Evolutionary conservation across 2,888 invertebrate species (phyloP).

Genomic region (Malthinus seriepunctatus): DNA sequence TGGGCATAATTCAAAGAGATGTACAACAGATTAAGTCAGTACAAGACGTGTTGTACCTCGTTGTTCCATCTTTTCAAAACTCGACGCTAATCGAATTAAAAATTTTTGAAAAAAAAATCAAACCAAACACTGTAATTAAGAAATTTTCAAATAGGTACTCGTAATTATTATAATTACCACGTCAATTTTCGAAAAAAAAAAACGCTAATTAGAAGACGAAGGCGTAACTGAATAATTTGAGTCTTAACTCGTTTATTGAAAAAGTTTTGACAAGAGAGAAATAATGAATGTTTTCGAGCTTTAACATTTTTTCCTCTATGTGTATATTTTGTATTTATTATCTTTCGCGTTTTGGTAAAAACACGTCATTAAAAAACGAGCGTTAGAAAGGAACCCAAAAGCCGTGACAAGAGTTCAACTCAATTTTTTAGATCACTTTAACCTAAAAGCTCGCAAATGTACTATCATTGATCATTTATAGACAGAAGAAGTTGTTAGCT

Average conservation of each 20-base stretch:
- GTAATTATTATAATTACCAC: too few species aligned
- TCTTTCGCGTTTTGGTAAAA: conserved; percentile 9
- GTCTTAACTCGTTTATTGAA: too few species aligned
- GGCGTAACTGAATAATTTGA: too few species aligned
- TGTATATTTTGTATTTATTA: not conserved
- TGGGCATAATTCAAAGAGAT: conserved; percentile 35
- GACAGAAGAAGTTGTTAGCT: conserved; percentile 22
- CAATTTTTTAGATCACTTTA: conserved; percentile 26
- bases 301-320: not conserved
- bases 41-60: conserved; percentile 34
- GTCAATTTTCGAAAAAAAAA: too few species aligned
- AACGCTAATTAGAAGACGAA: too few species aligned
- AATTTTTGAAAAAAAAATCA: conserved; percentile 8
- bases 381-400: conserved; percentile 14
- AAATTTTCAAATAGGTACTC: not conserved
- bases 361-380: conserved; percentile 14
- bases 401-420: conserved; percentile 15
- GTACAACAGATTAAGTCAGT: conserved; percentile 37
- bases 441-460: conserved; percentile 29
- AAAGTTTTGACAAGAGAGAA: too few species aligned
- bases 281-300: not conserved
- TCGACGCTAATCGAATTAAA: not conserved
- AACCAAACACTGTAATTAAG: not conserved
- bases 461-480: conserved; percentile 29
- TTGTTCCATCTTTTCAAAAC: conserved; percentile 30